Base-by-base conservation (phyloP, 92 coral and sea anemone genomes). In the Siderastrea radians region DNA sequence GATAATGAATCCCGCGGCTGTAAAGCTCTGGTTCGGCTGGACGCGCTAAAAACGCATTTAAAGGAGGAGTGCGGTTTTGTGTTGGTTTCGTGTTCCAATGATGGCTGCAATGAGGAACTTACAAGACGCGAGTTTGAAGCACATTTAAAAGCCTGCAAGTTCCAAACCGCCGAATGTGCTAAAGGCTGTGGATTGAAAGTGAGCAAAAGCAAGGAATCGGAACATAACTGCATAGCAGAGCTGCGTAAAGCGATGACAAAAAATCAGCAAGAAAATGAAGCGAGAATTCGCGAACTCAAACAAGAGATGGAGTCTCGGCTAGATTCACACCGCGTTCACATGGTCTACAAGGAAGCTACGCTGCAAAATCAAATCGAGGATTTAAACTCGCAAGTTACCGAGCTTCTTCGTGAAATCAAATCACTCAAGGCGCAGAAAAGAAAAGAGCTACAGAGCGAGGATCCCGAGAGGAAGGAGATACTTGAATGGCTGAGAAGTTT, bases 321-420 rank as follows among this genome's bases (percentile, higher is more conserved):
- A 16, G 96, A 93, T 60, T 90, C 98, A 7, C 98, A 95, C 49
- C 98, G 98, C 14, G 95, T 93, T 49, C 95, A 95, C 88, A 93
- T 95, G 98, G 95, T 95, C 3, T 95, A 91, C 89, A 95, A 93
- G 77, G 98, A 95, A 69, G 89, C 98, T 6, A 90, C 93, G 6
- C 88, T 95, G 4, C 98, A 95, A 69, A 95, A 92, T 75, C 98
- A 95, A 86, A 93, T 95, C 65, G 98, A 95, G 73, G 96, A 93
- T 60, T 83, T 95, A 45, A 95, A 91, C 59, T 81, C 81, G 2
- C 84, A 93, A 49, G 78, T 95, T 19, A 75, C 94, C 52, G 96
- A 95, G 66, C 72, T 95, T 83, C 59, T 93, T 44, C 75, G 94
- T 8, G 98, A 95, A 77, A 95, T 78, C 6, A 92, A 88, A 38